Conservation (phyloP, 2,797 vertebrate genomes). For the Ispidina lecontei region DNA sequence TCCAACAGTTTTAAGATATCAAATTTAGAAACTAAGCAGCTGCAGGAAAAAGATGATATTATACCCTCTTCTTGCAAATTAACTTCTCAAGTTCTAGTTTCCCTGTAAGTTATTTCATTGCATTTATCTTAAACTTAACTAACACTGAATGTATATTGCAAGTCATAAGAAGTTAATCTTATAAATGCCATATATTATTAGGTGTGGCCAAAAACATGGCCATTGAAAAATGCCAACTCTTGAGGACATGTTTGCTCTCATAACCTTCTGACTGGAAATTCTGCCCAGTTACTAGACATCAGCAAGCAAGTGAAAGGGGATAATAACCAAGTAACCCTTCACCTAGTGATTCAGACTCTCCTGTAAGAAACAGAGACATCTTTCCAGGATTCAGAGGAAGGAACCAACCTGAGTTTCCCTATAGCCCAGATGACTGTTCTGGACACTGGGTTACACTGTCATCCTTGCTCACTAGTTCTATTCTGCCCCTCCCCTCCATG, state of each 20-base stretch:
- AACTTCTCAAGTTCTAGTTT: slow-evolving; percentile 58
- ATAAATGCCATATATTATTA: neutral
- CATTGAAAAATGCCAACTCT: neutral
- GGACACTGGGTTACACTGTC: neutral
- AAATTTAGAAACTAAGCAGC: slow-evolving; percentile 70
- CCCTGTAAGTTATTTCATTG: slow-evolving; percentile 57
- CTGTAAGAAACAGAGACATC: neutral
- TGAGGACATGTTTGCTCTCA: neutral
- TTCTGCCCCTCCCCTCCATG: neutral
- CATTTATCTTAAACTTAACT: slow-evolving; percentile 34
- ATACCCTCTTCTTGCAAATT: slow-evolving; percentile 57
- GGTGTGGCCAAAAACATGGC: neutral
- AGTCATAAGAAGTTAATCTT: neutral
- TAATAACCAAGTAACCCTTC: neutral
- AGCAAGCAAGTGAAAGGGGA: neutral
- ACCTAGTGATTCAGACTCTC: neutral
- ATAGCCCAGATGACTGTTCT: neutral
- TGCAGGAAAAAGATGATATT: slow-evolving; percentile 42
- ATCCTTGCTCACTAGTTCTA: neutral
- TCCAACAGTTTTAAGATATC: slow-evolving; percentile 69
- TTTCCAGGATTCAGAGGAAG: neutral
- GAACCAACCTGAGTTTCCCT: neutral
- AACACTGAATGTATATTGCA: neutral
- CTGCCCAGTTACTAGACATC: neutral
- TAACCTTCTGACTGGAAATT: neutral